Evolutionary conservation across 2,797 vertebrate species (phyloP).

Genomic region (Decapterus maruadsi): DNA sequence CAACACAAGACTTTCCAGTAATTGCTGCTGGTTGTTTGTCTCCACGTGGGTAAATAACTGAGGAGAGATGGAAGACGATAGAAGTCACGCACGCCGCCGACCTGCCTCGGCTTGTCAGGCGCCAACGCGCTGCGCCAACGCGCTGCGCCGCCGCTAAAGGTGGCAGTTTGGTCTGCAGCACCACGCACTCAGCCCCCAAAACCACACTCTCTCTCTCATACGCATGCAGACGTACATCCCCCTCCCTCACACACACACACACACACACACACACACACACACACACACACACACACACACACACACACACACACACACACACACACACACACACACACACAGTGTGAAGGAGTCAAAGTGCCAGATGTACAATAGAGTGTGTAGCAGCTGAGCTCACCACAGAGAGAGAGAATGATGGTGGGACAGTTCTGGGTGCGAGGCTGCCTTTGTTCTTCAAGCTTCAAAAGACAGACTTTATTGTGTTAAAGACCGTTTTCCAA

Average conservation of each 20-base stretch:
- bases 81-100: slow-evolving; percentile 34
- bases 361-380: slow-evolving; percentile 76
- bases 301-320: not conserved
- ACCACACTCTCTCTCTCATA: slow-evolving; percentile 29
- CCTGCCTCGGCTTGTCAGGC: slow-evolving; percentile 70
- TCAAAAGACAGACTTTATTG: slow-evolving; percentile 73
- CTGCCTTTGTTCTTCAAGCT: slow-evolving; percentile 72
- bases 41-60: slow-evolving; percentile 44
- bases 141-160: no score
- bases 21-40: slow-evolving; percentile 54
- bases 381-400: slow-evolving; percentile 59
- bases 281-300: slow-evolving; percentile 9
- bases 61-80: slow-evolving; percentile 50
- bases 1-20: slow-evolving; percentile 24
- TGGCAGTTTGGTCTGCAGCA: slow-evolving; percentile 52
- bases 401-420: slow-evolving; percentile 56
- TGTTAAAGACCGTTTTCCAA: slow-evolving; percentile 50
- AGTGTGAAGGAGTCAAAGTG: slow-evolving; percentile 67
- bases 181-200: slow-evolving; percentile 31
- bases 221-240: slow-evolving; percentile 1
- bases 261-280: slow-evolving; percentile 5
- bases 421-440: slow-evolving; percentile 51
- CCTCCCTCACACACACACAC: not conserved
- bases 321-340: slow-evolving; percentile 6
- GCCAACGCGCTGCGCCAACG: no score